A percentile compares a stretch with the other conserved stretches of the same genome.
phyloP scores from a whole-genome alignment of 2,888 invertebrate genomes.

The Lasioglossum figueresi region DNA sequence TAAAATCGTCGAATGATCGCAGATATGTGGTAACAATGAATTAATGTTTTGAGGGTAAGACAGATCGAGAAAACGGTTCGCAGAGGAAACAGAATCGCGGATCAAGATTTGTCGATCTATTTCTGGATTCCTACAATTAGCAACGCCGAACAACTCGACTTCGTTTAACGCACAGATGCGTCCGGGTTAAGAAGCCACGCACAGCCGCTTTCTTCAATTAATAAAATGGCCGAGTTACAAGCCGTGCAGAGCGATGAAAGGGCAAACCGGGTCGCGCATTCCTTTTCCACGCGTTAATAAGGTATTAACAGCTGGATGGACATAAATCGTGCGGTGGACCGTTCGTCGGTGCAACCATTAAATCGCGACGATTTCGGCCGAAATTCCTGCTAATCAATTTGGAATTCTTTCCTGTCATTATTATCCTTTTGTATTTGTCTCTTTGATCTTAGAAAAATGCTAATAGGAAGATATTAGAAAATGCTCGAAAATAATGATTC shows the following conservation, averaged over 20 bases:
- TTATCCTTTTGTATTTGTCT: not conserved
- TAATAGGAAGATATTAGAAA: not conserved
- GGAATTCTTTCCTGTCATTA: not conserved
- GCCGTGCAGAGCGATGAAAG: slow-evolving; percentile 31
- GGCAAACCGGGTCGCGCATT: slow-evolving; percentile 16
- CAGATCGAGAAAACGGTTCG: not conserved
- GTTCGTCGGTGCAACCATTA: slow-evolving; percentile 18
- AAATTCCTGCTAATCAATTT: not conserved
- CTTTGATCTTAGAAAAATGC: not conserved
- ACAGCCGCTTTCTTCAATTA: slow-evolving; percentile 25
- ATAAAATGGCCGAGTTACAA: not conserved
- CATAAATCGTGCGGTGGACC: slow-evolving; percentile 18
- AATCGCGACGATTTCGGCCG: slow-evolving; percentile 3
- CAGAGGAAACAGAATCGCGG: not conserved
- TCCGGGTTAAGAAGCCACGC: not conserved
- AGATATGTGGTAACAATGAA: not conserved
- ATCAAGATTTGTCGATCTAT: slow-evolving; percentile 4
- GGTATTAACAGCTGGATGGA: slow-evolving; percentile 40
- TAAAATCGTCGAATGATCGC: not conserved
- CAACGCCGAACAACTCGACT: too few species aligned
- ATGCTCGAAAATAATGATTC: not conserved
- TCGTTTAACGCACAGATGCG: slow-evolving; percentile 3
- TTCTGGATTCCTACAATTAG: not conserved
- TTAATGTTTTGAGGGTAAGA: not conserved
- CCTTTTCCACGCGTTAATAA: slow-evolving; percentile 37